Base-by-base conservation (phyloP, 2,797 vertebrate genomes). In the Margarornis squamiger region DNA sequence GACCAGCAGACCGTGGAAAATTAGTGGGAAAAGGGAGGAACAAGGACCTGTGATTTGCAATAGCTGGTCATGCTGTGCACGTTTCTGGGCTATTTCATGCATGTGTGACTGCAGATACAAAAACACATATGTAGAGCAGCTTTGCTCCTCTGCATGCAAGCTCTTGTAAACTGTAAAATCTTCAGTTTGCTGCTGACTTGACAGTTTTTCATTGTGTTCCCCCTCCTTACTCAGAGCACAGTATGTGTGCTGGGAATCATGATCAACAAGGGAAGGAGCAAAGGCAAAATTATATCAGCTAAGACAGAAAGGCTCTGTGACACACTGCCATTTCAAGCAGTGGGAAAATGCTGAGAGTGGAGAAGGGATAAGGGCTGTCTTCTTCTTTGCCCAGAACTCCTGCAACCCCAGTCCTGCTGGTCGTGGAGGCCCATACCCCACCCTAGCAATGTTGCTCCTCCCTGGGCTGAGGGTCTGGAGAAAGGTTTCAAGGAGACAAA, bases 81-180 rank as follows among this genome's bases (percentile, higher is more conserved):
- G 79, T 92, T 90, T 81, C 85, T 71, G 38, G 71, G 49, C 12
- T 49, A 82, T 90, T 93, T 86, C 71, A 85, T 95, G 95, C 74
- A 57, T 90, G 34, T 79, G 67, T 76, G 70, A 45, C 66, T 76
- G 58, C 48, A 86, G 63, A 88, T 26, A 80, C 29, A 84, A 88
- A 94, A 59, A 1, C 30, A 49, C 45, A 32, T 57, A 62, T 17
- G 62, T 72, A 74, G 81, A 86, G 52, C 85, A 92, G 80, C 49
- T 81, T 79, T 91, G 29, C 52, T 90, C 15, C 55, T 84, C 12
- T 2, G 38, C 73, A 38, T 90, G 55, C 0, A 0, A 75, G 59
- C 8, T 59, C 63, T 43, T 9, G 5, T 27, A 32, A 59, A 54
- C 30, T 39, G 34, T 67, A 92, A 88, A 95, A 76, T 66, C 52